Evolutionary conservation across 2,888 invertebrate genomes (phyloP).

Genomic region (Byasa hedistus): DNA sequence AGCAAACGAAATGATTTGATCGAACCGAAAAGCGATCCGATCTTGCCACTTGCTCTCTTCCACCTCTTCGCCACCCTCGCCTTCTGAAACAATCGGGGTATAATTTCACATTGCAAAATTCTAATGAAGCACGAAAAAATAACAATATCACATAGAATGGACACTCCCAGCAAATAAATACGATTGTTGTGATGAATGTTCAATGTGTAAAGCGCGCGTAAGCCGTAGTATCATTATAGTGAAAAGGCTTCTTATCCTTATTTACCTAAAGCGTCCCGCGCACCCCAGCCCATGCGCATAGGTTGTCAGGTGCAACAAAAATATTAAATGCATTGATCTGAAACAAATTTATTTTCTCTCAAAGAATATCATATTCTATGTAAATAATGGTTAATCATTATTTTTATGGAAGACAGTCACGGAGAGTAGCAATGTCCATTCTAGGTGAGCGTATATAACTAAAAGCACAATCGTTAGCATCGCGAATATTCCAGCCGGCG

Average conservation of each 20-base stretch:
- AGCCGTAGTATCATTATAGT: constrained; percentile 26
- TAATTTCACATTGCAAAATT: constrained; percentile 23
- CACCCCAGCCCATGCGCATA: constrained; percentile 28
- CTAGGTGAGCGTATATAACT: constrained; percentile 8
- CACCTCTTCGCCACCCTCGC: constrained; percentile 83
- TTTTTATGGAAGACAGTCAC: not conserved
- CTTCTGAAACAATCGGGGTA: constrained; percentile 63
- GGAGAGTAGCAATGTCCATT: constrained; percentile 24
- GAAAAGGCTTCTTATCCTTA: constrained; percentile 26
- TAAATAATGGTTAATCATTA: not conserved
- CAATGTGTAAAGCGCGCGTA: constrained; percentile 29
- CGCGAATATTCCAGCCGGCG: not conserved
- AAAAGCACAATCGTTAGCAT: not conserved
- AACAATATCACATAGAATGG: constrained; percentile 26
- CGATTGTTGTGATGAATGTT: constrained; percentile 17
- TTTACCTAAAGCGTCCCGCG: constrained; percentile 28
- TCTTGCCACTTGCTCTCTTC: constrained; percentile 95
- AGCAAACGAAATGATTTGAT: constrained; percentile 94
- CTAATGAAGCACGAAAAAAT: not conserved
- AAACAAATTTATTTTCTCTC: constrained; percentile 30
- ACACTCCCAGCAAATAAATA: constrained; percentile 25
- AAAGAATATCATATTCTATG: constrained; percentile 23
- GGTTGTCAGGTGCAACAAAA: constrained; percentile 28
- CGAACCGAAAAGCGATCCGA: constrained; percentile 95
- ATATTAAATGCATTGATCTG: constrained; percentile 30